A percentile compares a stretch with the other conserved stretches of the same genome.
phyloP scores from a whole-genome alignment of 2,113 vertebrate species.

The Pelecanus crispus region DNA sequence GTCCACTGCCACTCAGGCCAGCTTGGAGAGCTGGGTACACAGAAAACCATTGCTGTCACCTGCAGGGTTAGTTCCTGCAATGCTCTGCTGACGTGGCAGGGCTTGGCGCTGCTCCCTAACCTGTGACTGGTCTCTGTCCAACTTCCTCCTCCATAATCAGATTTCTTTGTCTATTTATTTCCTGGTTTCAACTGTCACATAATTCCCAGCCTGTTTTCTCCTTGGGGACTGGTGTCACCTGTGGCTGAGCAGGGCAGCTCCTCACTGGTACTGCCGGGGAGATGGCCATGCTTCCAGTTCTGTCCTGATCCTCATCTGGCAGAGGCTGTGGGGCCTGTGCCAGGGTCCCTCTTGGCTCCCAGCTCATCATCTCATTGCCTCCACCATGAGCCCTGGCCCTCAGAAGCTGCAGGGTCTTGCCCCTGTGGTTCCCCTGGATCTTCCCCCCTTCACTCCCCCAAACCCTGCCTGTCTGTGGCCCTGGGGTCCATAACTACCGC shows the following conservation, averaged over 20 bases:
- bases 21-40: too few relatives aligned
- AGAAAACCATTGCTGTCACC: background rate
- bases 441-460: background rate
- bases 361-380: background rate
- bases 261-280: fast-evolving
- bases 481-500: background rate
- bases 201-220: background rate
- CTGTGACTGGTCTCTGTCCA: background rate
- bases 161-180: background rate
- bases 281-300: background rate
- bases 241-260: background rate
- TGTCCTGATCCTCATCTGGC: background rate
- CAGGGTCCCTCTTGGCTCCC: background rate
- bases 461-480: background rate
- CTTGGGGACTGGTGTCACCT: background rate
- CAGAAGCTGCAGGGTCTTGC: background rate
- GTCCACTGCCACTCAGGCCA: background rate
- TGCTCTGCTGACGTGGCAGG: background rate
- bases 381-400: background rate
- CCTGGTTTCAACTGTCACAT: background rate
- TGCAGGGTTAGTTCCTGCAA: background rate
- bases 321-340: background rate
- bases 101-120: background rate
- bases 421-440: background rate
- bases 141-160: background rate